Evolutionary conservation across 2,797 vertebrate genomes (phyloP).

Genomic region (Anabacerthia variegaticeps): DNA sequence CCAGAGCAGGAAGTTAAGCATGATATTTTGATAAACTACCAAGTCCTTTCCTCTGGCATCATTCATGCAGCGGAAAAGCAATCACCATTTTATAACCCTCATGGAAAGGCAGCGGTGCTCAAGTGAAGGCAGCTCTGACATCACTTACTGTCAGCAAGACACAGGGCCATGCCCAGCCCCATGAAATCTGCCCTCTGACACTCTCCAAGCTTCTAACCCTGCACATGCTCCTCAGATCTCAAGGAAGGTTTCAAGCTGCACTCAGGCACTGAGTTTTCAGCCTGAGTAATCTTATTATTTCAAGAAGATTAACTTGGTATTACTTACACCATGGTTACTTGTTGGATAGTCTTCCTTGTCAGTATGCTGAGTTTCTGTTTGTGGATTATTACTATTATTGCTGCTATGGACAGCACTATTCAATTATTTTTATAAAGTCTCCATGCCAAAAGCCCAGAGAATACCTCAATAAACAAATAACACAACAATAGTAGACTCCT

Average conservation of each 20-base stretch:
- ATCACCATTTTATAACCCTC: not conserved
- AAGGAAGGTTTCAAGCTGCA: not conserved
- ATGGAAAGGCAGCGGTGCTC: not conserved
- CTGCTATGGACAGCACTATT: not conserved
- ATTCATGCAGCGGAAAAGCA: not conserved
- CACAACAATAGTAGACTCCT: not conserved
- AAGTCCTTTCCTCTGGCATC: not conserved
- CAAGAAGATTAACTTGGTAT: not conserved
- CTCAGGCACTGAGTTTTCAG: not conserved
- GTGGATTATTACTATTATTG: not conserved
- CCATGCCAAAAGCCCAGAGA: not conserved
- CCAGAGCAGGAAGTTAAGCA: not conserved
- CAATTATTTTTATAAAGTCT: conserved; percentile 15
- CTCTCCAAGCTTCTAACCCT: not conserved
- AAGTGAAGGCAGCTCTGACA: not conserved
- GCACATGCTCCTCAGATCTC: not conserved
- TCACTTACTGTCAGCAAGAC: not conserved
- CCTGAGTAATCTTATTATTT: not conserved
- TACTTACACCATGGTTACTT: not conserved
- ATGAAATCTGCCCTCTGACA: not conserved
- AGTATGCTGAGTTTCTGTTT: not conserved
- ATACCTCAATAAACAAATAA: not conserved
- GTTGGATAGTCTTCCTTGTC: not conserved
- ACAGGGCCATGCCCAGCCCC: not conserved
- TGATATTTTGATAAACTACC: not conserved